A percentile compares a stretch with the other conserved stretches of the same genome.
phyloP scores from a whole-genome alignment of 2,888 invertebrate genomes.

The Polymixis lichenea region DNA sequence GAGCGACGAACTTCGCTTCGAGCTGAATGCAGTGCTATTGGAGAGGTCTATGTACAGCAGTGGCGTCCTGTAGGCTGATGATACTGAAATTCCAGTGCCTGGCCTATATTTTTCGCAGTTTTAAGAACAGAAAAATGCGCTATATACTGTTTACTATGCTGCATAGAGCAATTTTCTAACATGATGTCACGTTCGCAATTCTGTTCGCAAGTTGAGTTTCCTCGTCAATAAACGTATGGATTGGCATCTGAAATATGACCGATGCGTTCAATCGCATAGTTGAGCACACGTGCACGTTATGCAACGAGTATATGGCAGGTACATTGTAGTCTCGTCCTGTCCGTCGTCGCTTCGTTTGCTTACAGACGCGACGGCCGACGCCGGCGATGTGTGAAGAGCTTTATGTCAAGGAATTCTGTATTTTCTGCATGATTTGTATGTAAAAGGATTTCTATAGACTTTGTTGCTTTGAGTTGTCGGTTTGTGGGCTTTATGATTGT shows the following conservation, averaged over 20 bases:
- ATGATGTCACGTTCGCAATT: conserved; percentile 14
- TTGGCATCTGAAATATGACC: conserved; percentile 39
- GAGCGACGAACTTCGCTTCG: no score
- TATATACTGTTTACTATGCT: no score
- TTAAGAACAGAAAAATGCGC: neutral
- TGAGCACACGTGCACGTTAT: conserved; percentile 50
- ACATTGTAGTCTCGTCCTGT: conserved; percentile 65
- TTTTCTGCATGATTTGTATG: conserved; percentile 56
- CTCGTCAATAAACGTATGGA: conserved; percentile 26
- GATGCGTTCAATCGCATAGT: conserved; percentile 38
- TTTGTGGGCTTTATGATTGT: conserved; percentile 41
- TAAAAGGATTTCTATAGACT: conserved; percentile 43
- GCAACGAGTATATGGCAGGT: conserved; percentile 32
- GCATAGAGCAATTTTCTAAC: neutral
- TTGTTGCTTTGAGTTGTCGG: conserved; percentile 40
- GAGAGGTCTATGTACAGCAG: no score
- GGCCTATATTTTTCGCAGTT: no score
- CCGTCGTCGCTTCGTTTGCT: conserved; percentile 52
- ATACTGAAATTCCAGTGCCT: neutral
- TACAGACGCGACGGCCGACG: conserved; percentile 35
- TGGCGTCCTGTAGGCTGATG: no score
- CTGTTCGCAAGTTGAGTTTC: conserved; percentile 1
- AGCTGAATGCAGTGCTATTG: no score
- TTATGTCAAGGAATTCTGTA: conserved; percentile 49
- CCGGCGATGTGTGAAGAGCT: conserved; percentile 55